Base-by-base conservation (phyloP, 2,113 vertebrate genomes). In the Labeo catla region DNA sequence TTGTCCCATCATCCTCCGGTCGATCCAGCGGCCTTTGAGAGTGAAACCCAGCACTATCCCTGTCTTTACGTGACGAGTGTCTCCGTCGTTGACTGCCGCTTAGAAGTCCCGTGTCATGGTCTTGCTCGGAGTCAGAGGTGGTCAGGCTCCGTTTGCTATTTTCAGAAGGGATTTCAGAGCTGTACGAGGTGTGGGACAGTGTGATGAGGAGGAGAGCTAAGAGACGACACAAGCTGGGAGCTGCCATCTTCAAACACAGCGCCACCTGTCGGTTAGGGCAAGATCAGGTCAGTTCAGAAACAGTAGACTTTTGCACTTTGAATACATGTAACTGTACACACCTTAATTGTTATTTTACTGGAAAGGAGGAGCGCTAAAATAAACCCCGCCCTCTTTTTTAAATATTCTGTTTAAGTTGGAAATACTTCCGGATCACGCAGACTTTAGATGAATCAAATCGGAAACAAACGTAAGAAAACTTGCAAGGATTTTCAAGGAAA, bases 1-100 rank as follows among this genome's bases (percentile, higher is more conserved):
- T 94, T 1, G 91, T 91, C 86, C 91, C 87, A 10, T 95, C 95
- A 36, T 96, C 96, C 91, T 93, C 93, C 0, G 49, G 92, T 63
- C 34, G 91, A 47, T 91, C 92, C 50, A 89, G 57, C 21, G 91
- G 73, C 81, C 91, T 89, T 86, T 81, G 93, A 43, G 94, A 91
- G 19, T 88, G 89, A 47, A 89, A 52, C 15, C 89, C 90, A 16
- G 91, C 88, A 1, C 91, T 90, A 43, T 85, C 88, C 57, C 76
- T 92, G 21, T 93, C 91, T n/a, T 90, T 93, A 68, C 93, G 95
- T 86, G 83, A 83, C 45, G 95, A 91, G 15, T 94, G 94, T 57
- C 88, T 93, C 90, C 79, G 90, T 86, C 91, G 79, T 47, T 92
- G 95, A 15, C 92, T 81, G 85, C 86, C 81, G 28, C 86, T 90